Base-by-base conservation (phyloP, 2,113 vertebrate species). In the Nothobranchius kuhntae region DNA sequence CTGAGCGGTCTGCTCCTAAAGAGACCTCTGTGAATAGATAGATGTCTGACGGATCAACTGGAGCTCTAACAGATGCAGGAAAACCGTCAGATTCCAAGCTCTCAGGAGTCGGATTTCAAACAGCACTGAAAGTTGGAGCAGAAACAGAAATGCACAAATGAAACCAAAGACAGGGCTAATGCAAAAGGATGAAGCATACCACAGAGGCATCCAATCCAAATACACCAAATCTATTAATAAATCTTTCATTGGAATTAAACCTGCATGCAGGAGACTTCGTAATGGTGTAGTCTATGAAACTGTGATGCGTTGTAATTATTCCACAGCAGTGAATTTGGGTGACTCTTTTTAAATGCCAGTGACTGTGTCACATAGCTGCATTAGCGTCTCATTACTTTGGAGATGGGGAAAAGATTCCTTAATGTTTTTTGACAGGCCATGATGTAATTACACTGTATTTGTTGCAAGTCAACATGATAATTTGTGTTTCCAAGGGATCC, bases 391-490 rank as follows among this genome's bases (percentile, higher is more conserved):
- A 85, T 90, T 88, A 91, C 82, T 86, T 83, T 84, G 68, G 84
- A 65, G 77, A 86, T 85, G 72, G 70, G 38, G 71, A 61, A 82
- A 83, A 83, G 80, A 86, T 85, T 89, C 78, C 87, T 84, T 90
- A 87, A 88, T 87, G 83, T 79, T 62, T 87, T 75, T 76, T 86
- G 89, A 89, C 88, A 90, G 86, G 88, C 78, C 82, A 77, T 89
- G 86, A 87, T 88, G 88, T 89, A 89, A 89, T 88, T 91, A 87
- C 86, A 87, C 85, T 82, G 76, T 88, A 85, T 91, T 89, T 90
- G 88, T 90, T 90, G 86, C 84, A 50, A 91, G 87, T 90, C 88
- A 88, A 90, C 86, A 87, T 75, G 84, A 89, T 88, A 86, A 89
- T 91, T 91, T 85, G 82, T 86, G 90, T 86, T 89, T 87, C 83